These are phyloP conservation scores for Rhizomys pruinosus DNA, from an alignment of 2,113 vertebrate genomes.

Conservation along the genomic window DNA sequence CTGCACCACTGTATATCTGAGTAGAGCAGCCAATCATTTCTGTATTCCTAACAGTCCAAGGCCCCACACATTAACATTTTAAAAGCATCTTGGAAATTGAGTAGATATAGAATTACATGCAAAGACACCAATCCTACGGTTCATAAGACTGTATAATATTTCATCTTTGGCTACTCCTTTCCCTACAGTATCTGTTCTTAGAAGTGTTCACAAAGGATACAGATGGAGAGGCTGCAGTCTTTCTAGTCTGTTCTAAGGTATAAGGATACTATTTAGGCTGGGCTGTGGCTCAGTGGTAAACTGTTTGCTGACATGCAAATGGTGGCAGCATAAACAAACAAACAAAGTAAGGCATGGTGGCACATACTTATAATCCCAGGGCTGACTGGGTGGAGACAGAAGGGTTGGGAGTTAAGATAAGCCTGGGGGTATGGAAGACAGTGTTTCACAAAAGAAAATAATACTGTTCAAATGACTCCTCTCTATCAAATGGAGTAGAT, in stretches of 20 bases:
- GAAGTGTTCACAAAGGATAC: not conserved
- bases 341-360: not conserved
- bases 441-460: not conserved
- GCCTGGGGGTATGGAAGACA: too few relatives aligned
- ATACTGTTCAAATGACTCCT: not conserved
- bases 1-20: not conserved
- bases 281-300: too few relatives aligned
- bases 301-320: too few relatives aligned
- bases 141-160: not conserved
- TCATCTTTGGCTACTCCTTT: not conserved
- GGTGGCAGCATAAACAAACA: too few relatives aligned
- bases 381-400: not conserved
- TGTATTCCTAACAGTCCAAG: not conserved
- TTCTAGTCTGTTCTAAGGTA: not conserved
- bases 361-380: not conserved
- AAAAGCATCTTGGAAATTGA: not conserved
- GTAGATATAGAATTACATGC: constrained; percentile 38
- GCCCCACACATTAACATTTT: not conserved
- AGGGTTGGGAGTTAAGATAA: not conserved
- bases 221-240: not conserved
- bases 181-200: not conserved
- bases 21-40: not conserved
- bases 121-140: not conserved
- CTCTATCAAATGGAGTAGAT: constrained; percentile 20
- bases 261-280: not conserved